Evolutionary conservation across 2,797 vertebrate species (phyloP).

Genomic region (Carduelis carduelis): DNA sequence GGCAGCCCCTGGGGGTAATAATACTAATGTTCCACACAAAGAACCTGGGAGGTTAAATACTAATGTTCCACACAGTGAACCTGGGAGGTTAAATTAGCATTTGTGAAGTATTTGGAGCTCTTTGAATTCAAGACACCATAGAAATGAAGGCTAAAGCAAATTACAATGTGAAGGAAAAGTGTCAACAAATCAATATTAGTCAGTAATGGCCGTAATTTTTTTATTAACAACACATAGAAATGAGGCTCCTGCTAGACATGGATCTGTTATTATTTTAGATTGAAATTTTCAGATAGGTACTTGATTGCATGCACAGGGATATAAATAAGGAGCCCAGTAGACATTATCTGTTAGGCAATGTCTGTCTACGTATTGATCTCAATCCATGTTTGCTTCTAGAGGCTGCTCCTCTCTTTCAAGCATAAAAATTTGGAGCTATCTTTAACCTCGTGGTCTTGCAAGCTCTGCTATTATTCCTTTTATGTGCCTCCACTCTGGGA

Average conservation of each 20-base stretch:
- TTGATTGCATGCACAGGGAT: not conserved
- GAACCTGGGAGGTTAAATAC: not conserved
- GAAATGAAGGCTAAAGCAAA: constrained; percentile 3
- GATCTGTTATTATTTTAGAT: not conserved
- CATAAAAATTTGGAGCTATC: not conserved
- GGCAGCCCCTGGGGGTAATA: not conserved
- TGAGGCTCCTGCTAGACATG: not conserved
- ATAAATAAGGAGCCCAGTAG: not conserved
- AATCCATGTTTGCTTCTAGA: not conserved
- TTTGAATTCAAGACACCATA: not conserved
- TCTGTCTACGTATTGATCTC: not conserved
- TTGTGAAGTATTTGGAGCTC: not conserved
- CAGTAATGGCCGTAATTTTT: not conserved
- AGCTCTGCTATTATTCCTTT: not conserved
- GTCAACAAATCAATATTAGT: not conserved
- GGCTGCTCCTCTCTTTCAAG: not conserved
- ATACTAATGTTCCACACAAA: not conserved
- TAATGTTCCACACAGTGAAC: not conserved
- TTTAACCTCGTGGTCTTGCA: not conserved
- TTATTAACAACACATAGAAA: not conserved
- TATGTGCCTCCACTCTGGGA: not conserved
- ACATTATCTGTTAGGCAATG: not conserved
- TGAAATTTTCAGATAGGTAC: not conserved
- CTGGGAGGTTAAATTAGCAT: not conserved
- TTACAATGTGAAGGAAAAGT: not conserved